phyloP scores from a whole-genome alignment of 1,140 invertebrate genomes.

The Lamellibrachia luymesi region DNA sequence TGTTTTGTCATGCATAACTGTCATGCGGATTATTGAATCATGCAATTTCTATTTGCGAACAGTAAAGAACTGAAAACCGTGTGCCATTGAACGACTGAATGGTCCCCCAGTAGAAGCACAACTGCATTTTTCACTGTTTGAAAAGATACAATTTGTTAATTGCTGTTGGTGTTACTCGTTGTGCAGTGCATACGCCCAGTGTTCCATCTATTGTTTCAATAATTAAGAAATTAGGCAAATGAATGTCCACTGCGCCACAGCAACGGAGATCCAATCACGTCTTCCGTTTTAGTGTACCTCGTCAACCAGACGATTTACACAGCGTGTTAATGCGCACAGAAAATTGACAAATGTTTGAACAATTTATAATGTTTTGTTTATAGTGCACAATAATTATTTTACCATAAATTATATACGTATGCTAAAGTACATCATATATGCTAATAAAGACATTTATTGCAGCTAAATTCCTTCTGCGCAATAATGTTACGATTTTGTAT shows the following conservation, averaged over 20 bases:
- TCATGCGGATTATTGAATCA: too few species aligned
- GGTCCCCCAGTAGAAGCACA: background rate
- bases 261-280: constrained; percentile 3
- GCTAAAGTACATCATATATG: background rate
- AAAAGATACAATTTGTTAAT: background rate
- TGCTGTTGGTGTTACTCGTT: background rate
- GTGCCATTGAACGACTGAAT: background rate
- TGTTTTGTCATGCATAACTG: too few species aligned
- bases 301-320: background rate
- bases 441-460: background rate
- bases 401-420: background rate
- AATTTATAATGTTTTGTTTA: background rate
- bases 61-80: background rate
- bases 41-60: too few species aligned
- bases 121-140: background rate
- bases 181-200: background rate
- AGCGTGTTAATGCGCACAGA: background rate
- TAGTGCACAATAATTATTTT: background rate
- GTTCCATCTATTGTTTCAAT: background rate
- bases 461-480: background rate
- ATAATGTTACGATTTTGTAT: background rate
- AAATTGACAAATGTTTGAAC: background rate
- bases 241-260: background rate
- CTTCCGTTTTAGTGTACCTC: background rate
- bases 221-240: background rate